These are phyloP conservation scores for Eublepharis macularius DNA, from an alignment of 2,113 vertebrate species.

Conservation along the genomic window DNA sequence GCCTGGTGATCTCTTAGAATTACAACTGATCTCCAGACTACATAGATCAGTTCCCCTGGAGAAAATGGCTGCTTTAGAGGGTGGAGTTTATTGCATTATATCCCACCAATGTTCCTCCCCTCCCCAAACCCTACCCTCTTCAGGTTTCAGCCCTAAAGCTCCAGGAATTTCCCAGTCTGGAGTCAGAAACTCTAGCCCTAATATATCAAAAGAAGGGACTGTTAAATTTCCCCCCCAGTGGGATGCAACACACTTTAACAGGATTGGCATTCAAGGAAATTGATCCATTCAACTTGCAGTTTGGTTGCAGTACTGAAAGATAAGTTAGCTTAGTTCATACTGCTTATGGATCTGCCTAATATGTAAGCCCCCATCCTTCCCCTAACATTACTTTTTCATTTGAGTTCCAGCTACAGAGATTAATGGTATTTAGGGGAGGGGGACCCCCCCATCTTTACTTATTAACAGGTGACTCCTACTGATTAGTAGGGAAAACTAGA, in stretches of 20 bases:
- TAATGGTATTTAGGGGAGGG: constrained; percentile 41
- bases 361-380: constrained; percentile 25
- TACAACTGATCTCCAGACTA: too few species aligned
- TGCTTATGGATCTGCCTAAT: not conserved
- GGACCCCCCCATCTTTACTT: constrained; percentile 51
- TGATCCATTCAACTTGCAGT: not conserved
- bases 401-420: constrained; percentile 18
- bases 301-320: not conserved
- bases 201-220: not conserved
- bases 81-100: too few species aligned
- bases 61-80: too few species aligned
- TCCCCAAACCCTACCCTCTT: too few species aligned
- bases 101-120: too few species aligned
- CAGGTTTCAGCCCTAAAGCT: too few species aligned
- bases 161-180: too few species aligned
- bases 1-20: too few species aligned
- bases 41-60: too few species aligned
- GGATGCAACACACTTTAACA: not conserved
- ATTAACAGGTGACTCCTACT: constrained; percentile 59
- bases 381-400: constrained; percentile 22
- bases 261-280: not conserved
- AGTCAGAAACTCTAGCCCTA: too few species aligned
- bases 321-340: not conserved
- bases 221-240: not conserved
- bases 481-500: constrained; percentile 60